phyloP scores from a whole-genome alignment of 2,113 vertebrate species.

The Melanerpes formicivorus region DNA sequence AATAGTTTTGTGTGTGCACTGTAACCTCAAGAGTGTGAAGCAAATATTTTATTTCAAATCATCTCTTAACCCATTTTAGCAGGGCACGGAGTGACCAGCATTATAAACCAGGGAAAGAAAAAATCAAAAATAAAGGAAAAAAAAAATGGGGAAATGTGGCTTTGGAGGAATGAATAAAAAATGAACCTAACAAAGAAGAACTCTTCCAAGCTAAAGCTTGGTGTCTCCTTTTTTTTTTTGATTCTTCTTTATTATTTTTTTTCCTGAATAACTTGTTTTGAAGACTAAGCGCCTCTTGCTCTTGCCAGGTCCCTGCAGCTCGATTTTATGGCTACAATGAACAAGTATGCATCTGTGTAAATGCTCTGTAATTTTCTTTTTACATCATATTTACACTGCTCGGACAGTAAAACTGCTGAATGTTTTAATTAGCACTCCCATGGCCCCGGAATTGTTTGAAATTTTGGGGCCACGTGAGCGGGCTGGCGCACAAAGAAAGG shows the following conservation, averaged over 20 bases:
- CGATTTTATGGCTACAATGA: constrained; percentile 49
- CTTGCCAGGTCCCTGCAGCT: constrained; percentile 37
- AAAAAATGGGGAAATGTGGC: not conserved
- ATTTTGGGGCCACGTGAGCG: not conserved
- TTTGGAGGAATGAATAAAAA: constrained; percentile 16
- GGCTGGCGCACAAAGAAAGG: constrained; percentile 25
- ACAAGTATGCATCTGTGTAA: constrained; percentile 63
- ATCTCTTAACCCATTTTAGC: constrained; percentile 16
- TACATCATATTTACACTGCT: constrained; percentile 52
- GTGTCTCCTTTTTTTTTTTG: constrained; percentile 20
- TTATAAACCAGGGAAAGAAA: not conserved
- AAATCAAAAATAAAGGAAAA: no score
- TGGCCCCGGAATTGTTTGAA: constrained; percentile 45
- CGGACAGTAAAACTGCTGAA: constrained; percentile 58
- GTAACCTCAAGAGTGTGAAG: constrained; percentile 39
- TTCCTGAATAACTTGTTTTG: constrained; percentile 26
- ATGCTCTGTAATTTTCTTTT: constrained; percentile 58
- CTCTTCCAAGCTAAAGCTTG: constrained; percentile 2
- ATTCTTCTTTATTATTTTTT: not conserved
- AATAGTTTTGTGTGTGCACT: constrained; percentile 10
- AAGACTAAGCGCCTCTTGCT: not conserved
- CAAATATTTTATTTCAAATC: constrained; percentile 52
- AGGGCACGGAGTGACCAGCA: not conserved
- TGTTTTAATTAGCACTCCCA: constrained; percentile 58
- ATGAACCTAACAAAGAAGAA: constrained; percentile 19